Evolutionary conservation across 2,113 vertebrate species (phyloP).

Genomic region (Crypturellus undulatus): DNA sequence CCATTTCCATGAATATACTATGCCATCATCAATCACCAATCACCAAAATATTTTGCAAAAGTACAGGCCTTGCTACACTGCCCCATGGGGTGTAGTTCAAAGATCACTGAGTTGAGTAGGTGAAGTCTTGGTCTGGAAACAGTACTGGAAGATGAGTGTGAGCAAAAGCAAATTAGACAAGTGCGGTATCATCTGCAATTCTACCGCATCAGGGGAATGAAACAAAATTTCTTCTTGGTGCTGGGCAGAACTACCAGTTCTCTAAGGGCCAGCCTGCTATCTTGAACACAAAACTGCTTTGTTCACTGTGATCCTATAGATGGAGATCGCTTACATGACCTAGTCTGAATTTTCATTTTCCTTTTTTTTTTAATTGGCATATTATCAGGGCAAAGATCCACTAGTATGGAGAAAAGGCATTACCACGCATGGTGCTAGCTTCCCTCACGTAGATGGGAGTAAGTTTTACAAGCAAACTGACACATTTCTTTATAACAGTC

Average conservation of each 20-base stretch:
- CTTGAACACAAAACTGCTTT: not conserved
- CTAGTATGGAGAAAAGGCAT: slow-evolving; percentile 21
- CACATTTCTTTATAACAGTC: slow-evolving; percentile 63
- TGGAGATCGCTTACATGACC: not conserved
- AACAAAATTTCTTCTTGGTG: not conserved
- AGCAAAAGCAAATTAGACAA: not conserved
- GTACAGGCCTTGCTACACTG: not conserved
- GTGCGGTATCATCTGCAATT: not conserved
- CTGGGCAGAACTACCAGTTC: not conserved
- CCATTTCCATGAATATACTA: not conserved
- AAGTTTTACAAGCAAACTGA: slow-evolving; percentile 64
- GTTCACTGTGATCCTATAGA: not conserved
- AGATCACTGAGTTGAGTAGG: not conserved
- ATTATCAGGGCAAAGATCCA: not conserved
- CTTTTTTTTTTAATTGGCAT: not conserved
- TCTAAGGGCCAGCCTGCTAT: not conserved
- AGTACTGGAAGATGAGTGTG: not conserved
- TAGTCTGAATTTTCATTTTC: not conserved
- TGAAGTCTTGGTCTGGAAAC: not conserved
- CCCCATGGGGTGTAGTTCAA: not conserved
- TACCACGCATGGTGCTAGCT: not conserved
- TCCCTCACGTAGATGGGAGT: slow-evolving; percentile 4
- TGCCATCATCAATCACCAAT: not conserved
- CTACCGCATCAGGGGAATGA: not conserved
- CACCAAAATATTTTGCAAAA: not conserved